These are phyloP conservation scores for Melanotaenia duboulayi DNA, from an alignment of 2,113 vertebrate species.

Conservation along the genomic window DNA sequence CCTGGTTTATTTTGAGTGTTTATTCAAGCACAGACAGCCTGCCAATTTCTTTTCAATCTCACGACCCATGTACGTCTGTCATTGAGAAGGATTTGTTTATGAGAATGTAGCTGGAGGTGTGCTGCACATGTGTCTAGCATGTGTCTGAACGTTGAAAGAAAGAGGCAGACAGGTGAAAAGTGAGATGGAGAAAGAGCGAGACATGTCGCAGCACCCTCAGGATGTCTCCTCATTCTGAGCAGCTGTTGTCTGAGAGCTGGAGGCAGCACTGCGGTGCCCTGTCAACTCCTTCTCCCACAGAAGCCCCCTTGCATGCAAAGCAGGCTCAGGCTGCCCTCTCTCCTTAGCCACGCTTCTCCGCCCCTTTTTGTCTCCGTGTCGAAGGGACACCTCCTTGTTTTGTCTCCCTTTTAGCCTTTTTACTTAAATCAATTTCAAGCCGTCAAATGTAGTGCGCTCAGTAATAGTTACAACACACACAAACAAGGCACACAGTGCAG, in stretches of 20 bases:
- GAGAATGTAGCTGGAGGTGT: constrained; percentile 5
- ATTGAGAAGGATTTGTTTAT: not conserved
- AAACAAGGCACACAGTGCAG: constrained; percentile 29
- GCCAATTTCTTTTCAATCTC: constrained; percentile 42
- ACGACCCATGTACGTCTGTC: constrained; percentile 17
- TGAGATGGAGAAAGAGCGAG: constrained; percentile 64
- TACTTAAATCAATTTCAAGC: constrained; percentile 71
- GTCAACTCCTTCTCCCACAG: constrained; percentile 72
- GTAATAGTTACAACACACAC: constrained; percentile 40
- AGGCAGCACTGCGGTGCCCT: constrained; percentile 76
- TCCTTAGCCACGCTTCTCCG: constrained; percentile 54
- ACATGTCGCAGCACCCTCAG: constrained; percentile 71
- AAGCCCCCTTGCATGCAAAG: constrained; percentile 75
- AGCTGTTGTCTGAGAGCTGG: constrained; percentile 80
- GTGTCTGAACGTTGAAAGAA: constrained; percentile 44
- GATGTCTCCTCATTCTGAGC: constrained; percentile 75
- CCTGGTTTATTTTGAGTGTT: constrained; percentile 41
- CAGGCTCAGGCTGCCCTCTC: constrained; percentile 69
- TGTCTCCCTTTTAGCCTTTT: constrained; percentile 41
- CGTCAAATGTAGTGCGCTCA: constrained; percentile 22
- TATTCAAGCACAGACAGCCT: constrained; percentile 31
- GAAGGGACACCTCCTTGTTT: constrained; percentile 50
- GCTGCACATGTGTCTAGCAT: constrained; percentile 37
- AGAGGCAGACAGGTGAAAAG: constrained; percentile 68
- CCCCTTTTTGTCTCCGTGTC: constrained; percentile 47